Base-by-base conservation (phyloP, 2,888 invertebrate genomes). In the Leucoma salicis region DNA sequence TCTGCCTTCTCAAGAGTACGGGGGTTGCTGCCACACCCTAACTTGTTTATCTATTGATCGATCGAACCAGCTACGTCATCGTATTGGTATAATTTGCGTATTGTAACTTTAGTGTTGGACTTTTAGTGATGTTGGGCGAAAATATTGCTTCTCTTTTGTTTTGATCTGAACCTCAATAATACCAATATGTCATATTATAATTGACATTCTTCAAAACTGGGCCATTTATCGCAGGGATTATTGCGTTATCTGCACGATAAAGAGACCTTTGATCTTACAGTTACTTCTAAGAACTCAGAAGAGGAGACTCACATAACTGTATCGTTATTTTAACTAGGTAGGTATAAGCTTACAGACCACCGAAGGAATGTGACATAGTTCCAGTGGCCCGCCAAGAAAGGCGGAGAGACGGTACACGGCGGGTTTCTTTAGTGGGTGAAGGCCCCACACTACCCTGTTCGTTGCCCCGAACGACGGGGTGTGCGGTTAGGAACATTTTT, bases 11-110 rank as follows among this genome's bases (percentile, higher is more conserved):
- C 54, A 70, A 72, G 74, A 63, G 53, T 50, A 55, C 67, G 76
- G 76, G 83, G 78, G 74, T 64, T 62, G 68, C 54, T 65, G 61
- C 66, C 68, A 65, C 70, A 64, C 68, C 71, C 73, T 68, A 71
- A 70, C 70, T 77, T 81, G 79, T 86, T 82, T 85, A 82, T 80
- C 78, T 76, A 70, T 74, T 64, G 78, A 83, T 82, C 78, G 84
- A 83, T 79, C 78, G 70, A 41, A 21, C 40, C 56, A 51, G 58
- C 12, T 12, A 29, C 63, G 67, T 68, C 71, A 65, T 66, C 63
- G 63, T 68, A 72, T 66, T 62, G 66, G 55, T 62, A 58, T 68
- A 66, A 70, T 71, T 68, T 66, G 59, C 61, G 55, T 50, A 48
- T n/a, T n/a, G n/a, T 39, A 52, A 54, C 59, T 58, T 57, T 60